Conservation (phyloP, 2,888 invertebrate genomes). For the Acleris holmiana region DNA sequence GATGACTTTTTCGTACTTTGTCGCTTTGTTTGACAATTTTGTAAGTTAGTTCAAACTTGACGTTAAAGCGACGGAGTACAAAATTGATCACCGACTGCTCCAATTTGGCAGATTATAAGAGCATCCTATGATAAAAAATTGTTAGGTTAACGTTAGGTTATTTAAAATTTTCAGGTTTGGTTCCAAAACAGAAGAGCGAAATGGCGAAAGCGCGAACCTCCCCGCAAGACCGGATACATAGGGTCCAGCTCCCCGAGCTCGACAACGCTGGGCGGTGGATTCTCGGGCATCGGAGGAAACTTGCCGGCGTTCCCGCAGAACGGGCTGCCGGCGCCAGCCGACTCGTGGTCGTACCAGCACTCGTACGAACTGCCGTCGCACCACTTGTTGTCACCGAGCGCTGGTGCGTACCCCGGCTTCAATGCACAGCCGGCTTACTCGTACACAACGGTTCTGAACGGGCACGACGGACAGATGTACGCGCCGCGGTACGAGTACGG, state of each 20-base stretch:
- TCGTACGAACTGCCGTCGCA: slow-evolving; percentile 91
- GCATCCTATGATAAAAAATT: too few relatives aligned
- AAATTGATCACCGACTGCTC: too few relatives aligned
- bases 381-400: slow-evolving; percentile 89
- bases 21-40: too few relatives aligned
- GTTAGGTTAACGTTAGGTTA: too few relatives aligned
- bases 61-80: too few relatives aligned
- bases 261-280: slow-evolving; percentile 86
- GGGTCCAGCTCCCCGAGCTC: slow-evolving; percentile 88
- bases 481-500: slow-evolving; percentile 85
- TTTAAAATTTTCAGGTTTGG: slow-evolving; percentile 85
- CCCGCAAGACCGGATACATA: slow-evolving; percentile 93
- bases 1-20: too few relatives aligned
- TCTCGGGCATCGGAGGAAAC: slow-evolving; percentile 77
- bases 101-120: too few relatives aligned
- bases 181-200: slow-evolving; percentile 96
- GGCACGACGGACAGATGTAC: slow-evolving; percentile 91
- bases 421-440: slow-evolving; percentile 85
- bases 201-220: slow-evolving; percentile 97
- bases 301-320: slow-evolving; percentile 84
- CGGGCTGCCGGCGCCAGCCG: slow-evolving; percentile 87
- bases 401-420: slow-evolving; percentile 87
- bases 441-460: slow-evolving; percentile 88
- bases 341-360: slow-evolving; percentile 92
- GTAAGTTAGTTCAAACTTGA: too few relatives aligned